phyloP scores from a whole-genome alignment of 2,888 invertebrate species.

The Pristionchus maxplancki region DNA sequence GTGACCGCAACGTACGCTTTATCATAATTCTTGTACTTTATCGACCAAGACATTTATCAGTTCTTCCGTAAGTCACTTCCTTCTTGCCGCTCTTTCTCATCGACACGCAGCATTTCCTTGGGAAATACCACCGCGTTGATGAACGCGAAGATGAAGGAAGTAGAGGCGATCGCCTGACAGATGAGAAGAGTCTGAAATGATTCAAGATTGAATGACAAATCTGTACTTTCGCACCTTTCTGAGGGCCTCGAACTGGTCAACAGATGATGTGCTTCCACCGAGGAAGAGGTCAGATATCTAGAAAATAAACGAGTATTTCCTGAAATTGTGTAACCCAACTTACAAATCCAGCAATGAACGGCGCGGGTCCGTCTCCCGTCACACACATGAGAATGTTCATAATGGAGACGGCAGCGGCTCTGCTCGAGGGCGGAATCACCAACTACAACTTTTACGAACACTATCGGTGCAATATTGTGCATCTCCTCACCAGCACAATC shows the following conservation, averaged over 20 bases:
- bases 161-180: background rate
- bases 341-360: conserved; percentile 37
- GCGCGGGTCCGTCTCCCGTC: conserved; percentile 40
- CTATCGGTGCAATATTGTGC: too few relatives aligned
- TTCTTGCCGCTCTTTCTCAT: background rate
- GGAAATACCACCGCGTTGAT: conserved; percentile 17
- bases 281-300: conserved; percentile 40
- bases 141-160: conserved; percentile 27
- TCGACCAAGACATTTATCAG: too few relatives aligned
- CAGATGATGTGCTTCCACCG: background rate
- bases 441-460: background rate
- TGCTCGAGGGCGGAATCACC: conserved; percentile 37
- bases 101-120: background rate
- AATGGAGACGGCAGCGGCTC: conserved; percentile 32
- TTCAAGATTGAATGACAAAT: background rate
- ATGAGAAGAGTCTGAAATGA: background rate
- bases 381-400: conserved; percentile 41
- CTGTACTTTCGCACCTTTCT: background rate
- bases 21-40: too few relatives aligned
- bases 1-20: too few relatives aligned
- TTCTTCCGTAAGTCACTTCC: too few relatives aligned
- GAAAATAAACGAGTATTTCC: too few relatives aligned
- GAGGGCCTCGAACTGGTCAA: background rate
- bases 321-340: too few relatives aligned
- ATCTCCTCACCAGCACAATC: conserved; percentile 11